Evolutionary conservation across 2,888 invertebrate species (phyloP).

Genomic region (Apodemia zela): DNA sequence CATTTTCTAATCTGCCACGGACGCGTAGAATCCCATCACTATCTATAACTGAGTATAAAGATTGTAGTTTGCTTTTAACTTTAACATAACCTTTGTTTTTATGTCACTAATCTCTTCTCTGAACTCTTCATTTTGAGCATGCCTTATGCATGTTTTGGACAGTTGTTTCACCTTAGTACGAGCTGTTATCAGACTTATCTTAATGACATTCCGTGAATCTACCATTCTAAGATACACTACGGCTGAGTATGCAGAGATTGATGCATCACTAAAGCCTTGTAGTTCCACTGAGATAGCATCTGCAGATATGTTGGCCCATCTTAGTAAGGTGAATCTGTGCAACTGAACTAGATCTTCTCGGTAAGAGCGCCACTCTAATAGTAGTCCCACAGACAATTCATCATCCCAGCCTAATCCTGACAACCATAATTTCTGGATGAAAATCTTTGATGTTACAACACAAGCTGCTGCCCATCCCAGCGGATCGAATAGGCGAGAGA

Average conservation of each 20-base stretch:
- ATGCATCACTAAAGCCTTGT: conserved; percentile 32
- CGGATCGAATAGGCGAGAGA: conserved; percentile 36
- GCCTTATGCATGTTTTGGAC: too few relatives aligned
- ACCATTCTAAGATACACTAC: conserved; percentile 24
- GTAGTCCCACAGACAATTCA: conserved; percentile 21
- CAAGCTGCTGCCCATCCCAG: conserved; percentile 37
- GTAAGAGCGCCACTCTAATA: conserved; percentile 24
- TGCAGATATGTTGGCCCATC: conserved; percentile 23
- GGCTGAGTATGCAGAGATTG: conserved; percentile 28
- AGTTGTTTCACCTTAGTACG: conserved; percentile 13
- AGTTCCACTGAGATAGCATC: conserved; percentile 23
- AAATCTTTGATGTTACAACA: conserved; percentile 29
- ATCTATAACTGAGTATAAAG: too few relatives aligned
- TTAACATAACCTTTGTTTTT: too few relatives aligned
- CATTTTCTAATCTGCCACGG: too few relatives aligned
- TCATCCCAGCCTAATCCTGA: conserved; percentile 31
- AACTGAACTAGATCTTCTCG: too few relatives aligned
- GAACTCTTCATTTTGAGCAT: too few relatives aligned
- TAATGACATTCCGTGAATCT: background rate
- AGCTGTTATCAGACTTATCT: conserved; percentile 19
- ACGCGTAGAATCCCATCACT: too few relatives aligned
- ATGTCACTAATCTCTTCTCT: too few relatives aligned
- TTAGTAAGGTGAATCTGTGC: conserved; percentile 12
- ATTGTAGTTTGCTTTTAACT: too few relatives aligned
- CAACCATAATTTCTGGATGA: conserved; percentile 33